phyloP scores from a whole-genome alignment of 2,797 vertebrate genomes.

The Philypnodon macrostomus region DNA sequence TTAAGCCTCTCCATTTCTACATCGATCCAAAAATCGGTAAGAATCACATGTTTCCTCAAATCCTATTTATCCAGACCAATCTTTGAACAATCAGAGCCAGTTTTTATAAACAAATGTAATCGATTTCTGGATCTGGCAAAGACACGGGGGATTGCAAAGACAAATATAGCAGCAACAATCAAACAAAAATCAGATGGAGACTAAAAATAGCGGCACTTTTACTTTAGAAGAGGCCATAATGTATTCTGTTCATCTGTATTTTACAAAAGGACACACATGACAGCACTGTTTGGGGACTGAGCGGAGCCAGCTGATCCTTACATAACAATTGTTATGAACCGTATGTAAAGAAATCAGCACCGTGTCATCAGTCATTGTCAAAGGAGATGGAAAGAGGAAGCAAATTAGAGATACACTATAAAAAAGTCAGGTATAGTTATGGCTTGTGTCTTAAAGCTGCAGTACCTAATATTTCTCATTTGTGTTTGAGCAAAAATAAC shows the following conservation, averaged over 20 bases:
- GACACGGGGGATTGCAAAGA: constrained; percentile 10
- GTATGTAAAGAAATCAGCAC: constrained; percentile 28
- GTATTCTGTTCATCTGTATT: constrained; percentile 23
- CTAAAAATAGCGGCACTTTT: constrained; percentile 26
- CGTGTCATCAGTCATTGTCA: constrained; percentile 58
- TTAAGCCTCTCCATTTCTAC: constrained; percentile 3
- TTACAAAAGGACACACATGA: constrained; percentile 28
- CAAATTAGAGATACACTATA: too few species aligned
- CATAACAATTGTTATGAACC: constrained; percentile 51
- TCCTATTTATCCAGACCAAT: not conserved
- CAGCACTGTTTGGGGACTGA: constrained; percentile 22
- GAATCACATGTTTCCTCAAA: not conserved
- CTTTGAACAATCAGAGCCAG: constrained; percentile 19
- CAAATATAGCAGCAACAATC: constrained; percentile 8
- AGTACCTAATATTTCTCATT: too few species aligned
- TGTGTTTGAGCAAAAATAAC: too few species aligned
- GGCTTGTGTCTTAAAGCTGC: too few species aligned
- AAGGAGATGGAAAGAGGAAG: constrained; percentile 48
- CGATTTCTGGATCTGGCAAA: constrained; percentile 20
- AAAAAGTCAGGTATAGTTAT: too few species aligned
- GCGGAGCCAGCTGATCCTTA: constrained; percentile 31
- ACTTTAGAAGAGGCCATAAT: constrained; percentile 23
- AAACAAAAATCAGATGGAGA: constrained; percentile 11
- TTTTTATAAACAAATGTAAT: constrained; percentile 19
- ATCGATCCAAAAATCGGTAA: constrained; percentile 11